phyloP scores from a whole-genome alignment of 2,113 vertebrate genomes.

The Henicopernis longicauda region DNA sequence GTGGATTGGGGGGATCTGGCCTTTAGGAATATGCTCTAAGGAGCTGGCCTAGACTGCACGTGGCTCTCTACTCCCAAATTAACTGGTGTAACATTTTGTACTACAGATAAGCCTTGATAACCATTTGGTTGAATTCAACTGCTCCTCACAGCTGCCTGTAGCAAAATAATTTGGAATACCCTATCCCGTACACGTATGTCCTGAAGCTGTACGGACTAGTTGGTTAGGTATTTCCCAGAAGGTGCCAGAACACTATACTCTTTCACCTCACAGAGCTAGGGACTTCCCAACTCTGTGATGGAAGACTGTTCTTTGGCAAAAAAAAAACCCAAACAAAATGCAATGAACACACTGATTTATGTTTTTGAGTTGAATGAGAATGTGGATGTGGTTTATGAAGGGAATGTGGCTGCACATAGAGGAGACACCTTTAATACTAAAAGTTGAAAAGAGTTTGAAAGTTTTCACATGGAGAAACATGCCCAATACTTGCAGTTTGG shows the following conservation, averaged over 20 bases:
- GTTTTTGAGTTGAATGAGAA: background rate
- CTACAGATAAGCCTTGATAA: background rate
- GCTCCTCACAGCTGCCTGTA: background rate
- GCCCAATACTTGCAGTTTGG: background rate
- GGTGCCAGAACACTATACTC: background rate
- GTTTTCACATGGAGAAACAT: background rate
- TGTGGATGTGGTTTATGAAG: background rate
- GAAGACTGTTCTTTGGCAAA: background rate
- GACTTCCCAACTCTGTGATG: background rate
- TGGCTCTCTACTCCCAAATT: background rate
- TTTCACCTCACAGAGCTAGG: background rate
- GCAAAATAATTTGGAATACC: background rate
- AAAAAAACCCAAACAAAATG: background rate
- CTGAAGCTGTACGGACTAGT: background rate
- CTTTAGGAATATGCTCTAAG: background rate
- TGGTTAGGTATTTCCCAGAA: background rate
- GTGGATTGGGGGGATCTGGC: background rate
- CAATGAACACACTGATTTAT: background rate
- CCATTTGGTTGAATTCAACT: background rate
- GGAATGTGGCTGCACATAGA: accelerated
- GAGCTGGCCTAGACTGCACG: background rate
- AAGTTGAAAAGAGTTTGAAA: background rate
- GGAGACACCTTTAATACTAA: background rate
- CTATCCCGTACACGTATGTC: accelerated
- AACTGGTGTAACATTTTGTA: background rate